Evolutionary conservation across 2,888 invertebrate species (phyloP).

Genomic region (Orthosia gothica): DNA sequence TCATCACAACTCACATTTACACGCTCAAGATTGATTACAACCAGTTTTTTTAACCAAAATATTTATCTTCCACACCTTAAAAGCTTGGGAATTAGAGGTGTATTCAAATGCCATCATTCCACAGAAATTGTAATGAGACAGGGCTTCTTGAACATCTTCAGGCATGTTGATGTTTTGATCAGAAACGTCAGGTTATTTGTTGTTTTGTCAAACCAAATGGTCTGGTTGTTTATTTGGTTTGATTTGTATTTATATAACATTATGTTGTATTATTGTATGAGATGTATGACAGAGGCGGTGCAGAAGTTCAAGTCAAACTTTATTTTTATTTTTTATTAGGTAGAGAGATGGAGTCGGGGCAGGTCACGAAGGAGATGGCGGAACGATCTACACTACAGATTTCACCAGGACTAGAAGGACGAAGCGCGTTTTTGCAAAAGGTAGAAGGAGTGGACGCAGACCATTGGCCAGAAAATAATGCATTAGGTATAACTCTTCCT

Average conservation of each 20-base stretch:
- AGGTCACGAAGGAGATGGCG: no score
- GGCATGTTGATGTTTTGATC: slow-evolving; percentile 43
- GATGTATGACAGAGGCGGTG: neutral
- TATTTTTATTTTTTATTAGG: no score
- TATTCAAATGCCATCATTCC: slow-evolving; percentile 20
- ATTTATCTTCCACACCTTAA: slow-evolving; percentile 24
- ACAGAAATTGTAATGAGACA: slow-evolving; percentile 28
- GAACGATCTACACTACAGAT: no score
- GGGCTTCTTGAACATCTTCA: slow-evolving; percentile 35
- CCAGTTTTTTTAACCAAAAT: slow-evolving; percentile 32
- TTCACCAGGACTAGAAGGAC: no score
- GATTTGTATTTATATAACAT: slow-evolving; percentile 46
- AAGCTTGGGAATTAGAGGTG: slow-evolving; percentile 15
- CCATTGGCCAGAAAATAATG: no score
- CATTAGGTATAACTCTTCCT: no score
- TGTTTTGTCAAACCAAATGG: slow-evolving; percentile 54
- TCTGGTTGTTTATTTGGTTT: slow-evolving; percentile 42
- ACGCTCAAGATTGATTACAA: slow-evolving; percentile 36
- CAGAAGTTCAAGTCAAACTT: slow-evolving; percentile 40
- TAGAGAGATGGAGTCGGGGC: no score
- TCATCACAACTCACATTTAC: slow-evolving; percentile 41
- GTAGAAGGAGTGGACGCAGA: no score
- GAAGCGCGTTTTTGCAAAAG: no score
- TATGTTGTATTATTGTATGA: slow-evolving; percentile 29
- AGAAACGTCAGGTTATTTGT: slow-evolving; percentile 34